Percentiles rank a stretch among this genome's conserved stretches.
These are phyloP conservation scores for Andricus quercusramuli DNA, from an alignment of 2,888 invertebrate genomes.

Conservation along the genomic window DNA sequence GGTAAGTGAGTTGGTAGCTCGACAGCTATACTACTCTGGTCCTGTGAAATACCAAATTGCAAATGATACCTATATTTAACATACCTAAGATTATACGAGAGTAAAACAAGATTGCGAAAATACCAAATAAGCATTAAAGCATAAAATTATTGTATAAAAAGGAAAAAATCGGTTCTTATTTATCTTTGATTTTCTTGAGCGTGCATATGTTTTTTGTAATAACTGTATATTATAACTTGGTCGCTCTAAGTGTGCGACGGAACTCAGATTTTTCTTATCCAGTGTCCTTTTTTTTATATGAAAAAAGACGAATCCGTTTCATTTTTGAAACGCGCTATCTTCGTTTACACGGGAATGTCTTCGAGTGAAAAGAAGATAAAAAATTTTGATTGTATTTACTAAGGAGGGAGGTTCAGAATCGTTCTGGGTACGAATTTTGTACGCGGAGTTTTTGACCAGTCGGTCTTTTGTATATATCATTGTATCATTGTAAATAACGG, in stretches of 20 bases:
- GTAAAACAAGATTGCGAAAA: conserved; percentile 10
- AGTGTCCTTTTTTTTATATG: neutral
- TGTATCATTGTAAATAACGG: conserved; percentile 30
- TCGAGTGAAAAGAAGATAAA: neutral
- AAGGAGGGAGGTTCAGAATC: neutral
- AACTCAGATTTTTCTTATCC: neutral
- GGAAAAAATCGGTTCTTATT: conserved; percentile 3
- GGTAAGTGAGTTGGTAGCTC: too few relatives aligned
- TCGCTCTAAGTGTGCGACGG: neutral
- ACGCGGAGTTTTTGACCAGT: conserved; percentile 10
- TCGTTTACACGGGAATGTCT: neutral
- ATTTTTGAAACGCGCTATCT: neutral
- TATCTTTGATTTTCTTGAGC: neutral
- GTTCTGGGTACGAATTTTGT: conserved; percentile 12
- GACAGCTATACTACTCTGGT: too few relatives aligned
- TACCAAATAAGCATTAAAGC: conserved; percentile 22
- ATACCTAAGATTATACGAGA: conserved; percentile 21
- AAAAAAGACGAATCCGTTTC: conserved; percentile 1
- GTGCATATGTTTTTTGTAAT: conserved; percentile 2
- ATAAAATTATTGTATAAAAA: conserved; percentile 26
- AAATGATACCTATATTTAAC: conserved; percentile 10
- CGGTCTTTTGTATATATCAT: conserved; percentile 29
- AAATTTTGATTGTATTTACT: conserved; percentile 8
- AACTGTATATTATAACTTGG: conserved; percentile 21
- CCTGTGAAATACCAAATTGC: too few relatives aligned